Conservation (phyloP, 2,797 vertebrate species). For the Enteromius trimaculatus region DNA sequence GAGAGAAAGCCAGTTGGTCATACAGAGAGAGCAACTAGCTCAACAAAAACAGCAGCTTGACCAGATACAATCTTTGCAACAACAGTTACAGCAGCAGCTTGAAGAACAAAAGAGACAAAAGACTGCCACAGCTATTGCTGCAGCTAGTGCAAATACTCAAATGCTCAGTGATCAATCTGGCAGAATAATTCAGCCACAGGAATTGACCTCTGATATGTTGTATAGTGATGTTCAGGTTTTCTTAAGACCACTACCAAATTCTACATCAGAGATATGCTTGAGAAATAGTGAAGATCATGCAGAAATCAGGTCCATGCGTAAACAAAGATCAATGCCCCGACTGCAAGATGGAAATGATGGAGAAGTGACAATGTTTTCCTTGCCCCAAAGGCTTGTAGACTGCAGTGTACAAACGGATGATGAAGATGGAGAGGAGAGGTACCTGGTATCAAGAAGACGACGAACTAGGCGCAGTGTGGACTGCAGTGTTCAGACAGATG, state of each 20-base stretch:
- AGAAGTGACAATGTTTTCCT: conserved; percentile 79
- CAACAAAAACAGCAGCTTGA: conserved; percentile 97
- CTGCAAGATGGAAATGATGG: conserved; percentile 86
- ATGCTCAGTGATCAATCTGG: conserved; percentile 60
- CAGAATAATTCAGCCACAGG: conserved; percentile 75
- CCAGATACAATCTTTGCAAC: conserved; percentile 97
- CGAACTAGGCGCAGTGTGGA: conserved; percentile 89
- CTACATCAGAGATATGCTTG: conserved; percentile 93
- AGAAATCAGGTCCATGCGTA: conserved; percentile 88
- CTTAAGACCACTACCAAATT: conserved; percentile 88
- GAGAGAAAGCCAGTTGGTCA: conserved; percentile 90
- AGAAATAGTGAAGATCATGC: conserved; percentile 84
- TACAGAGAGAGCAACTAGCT: conserved; percentile 95
- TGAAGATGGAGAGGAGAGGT: conserved; percentile 92
- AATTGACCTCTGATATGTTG: conserved; percentile 34
- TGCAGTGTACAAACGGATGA: conserved; percentile 97
- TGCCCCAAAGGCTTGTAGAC: conserved; percentile 86
- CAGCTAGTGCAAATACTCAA: conserved; percentile 65
- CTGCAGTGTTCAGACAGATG: conserved; percentile 95
- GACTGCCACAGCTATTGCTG: conserved; percentile 79
- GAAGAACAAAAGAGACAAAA: conserved; percentile 96
- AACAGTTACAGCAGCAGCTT: conserved; percentile 96
- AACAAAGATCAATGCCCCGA: conserved; percentile 95
- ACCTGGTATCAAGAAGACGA: conserved; percentile 86
- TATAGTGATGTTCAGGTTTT: conserved; percentile 62